Evolutionary conservation across 2,113 vertebrate genomes (phyloP).

Genomic region (Dicerorhinus sumatrensis): DNA sequence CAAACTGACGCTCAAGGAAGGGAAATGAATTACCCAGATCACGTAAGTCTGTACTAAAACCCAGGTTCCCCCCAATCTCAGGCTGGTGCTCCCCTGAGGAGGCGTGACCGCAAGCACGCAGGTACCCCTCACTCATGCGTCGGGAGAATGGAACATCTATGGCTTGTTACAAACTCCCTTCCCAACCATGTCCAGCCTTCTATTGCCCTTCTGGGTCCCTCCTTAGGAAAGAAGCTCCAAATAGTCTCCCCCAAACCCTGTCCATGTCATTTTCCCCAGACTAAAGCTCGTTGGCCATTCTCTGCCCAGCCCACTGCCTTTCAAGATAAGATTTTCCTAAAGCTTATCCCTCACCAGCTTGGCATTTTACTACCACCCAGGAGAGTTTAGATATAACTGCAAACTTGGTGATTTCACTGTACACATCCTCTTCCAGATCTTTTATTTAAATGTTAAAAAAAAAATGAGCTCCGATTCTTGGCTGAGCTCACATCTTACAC

Average conservation of each 20-base stretch:
- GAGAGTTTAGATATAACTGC: constrained; percentile 52
- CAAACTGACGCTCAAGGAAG: background rate
- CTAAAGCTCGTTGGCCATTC: background rate
- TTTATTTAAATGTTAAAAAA: constrained; percentile 73
- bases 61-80: background rate
- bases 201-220: background rate
- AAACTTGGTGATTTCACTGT: constrained; percentile 61
- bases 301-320: constrained; percentile 37
- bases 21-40: background rate
- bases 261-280: background rate
- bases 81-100: background rate
- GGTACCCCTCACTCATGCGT: background rate
- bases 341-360: background rate
- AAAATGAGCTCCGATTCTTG: constrained; percentile 63
- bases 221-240: background rate
- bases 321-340: background rate
- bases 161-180: background rate
- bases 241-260: background rate
- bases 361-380: constrained; percentile 48
- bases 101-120: background rate
- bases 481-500: constrained; percentile 24
- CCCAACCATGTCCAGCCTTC: background rate
- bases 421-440: constrained; percentile 63
- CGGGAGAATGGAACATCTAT: background rate
- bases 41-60: background rate